A percentile compares a stretch with the other conserved stretches of the same genome.
Evolutionary conservation across 1,140 invertebrate species (phyloP).

Genomic region (Triops longicaudatus): DNA sequence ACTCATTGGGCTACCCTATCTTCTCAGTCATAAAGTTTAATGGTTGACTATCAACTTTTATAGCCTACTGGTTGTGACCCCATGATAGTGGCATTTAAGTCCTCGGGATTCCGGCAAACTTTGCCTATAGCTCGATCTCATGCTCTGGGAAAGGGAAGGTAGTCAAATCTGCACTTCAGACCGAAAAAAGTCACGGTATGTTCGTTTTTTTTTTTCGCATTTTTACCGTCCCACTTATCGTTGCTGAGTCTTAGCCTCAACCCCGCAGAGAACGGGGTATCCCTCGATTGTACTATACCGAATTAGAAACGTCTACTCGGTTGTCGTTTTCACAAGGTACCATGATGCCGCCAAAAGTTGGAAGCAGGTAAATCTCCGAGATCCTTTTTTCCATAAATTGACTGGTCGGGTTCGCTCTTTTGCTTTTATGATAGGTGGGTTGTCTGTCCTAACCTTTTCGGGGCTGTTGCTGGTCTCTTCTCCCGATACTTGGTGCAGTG

Average conservation of each 20-base stretch:
- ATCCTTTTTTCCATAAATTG: background rate
- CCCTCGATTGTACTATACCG: background rate
- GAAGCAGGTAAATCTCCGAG: constrained; percentile 2
- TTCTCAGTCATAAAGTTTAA: constrained; percentile 9
- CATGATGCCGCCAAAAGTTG: background rate
- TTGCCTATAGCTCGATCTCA: background rate
- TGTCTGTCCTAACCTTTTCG: constrained; percentile 11
- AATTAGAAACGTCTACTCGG: background rate
- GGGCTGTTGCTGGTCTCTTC: background rate
- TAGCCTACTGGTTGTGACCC: constrained; percentile 11
- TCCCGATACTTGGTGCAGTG: background rate
- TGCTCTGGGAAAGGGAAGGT: background rate
- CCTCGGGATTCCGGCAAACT: background rate
- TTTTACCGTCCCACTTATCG: background rate
- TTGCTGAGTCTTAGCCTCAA: background rate
- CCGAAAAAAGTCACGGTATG: background rate
- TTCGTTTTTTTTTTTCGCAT: background rate
- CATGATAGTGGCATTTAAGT: constrained; percentile 5
- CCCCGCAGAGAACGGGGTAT: background rate
- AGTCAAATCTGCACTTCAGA: background rate
- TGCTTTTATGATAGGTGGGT: constrained; percentile 15
- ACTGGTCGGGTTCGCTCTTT: constrained; percentile 6
- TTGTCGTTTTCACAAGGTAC: background rate
- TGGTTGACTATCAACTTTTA: constrained; percentile 10
- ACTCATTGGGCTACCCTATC: background rate